phyloP scores from a whole-genome alignment of 2,113 vertebrate genomes.

The Chamaea fasciata region DNA sequence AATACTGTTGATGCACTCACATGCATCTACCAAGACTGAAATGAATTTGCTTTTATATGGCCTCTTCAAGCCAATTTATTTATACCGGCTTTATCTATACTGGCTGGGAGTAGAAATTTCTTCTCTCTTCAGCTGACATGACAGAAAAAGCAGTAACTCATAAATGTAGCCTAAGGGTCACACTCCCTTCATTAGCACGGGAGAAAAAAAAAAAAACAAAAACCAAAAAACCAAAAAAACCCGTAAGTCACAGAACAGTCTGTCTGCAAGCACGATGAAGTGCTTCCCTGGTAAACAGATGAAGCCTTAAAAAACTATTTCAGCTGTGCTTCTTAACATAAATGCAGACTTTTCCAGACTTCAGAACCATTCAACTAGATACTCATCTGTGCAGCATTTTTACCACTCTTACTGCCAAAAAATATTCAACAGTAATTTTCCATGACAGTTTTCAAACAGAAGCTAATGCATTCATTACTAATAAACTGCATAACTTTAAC shows the following conservation, averaged over 20 bases:
- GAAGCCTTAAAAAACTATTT: neutral
- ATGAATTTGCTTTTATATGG: neutral
- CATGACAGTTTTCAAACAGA: neutral
- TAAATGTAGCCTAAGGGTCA: neutral
- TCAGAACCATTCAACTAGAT: neutral
- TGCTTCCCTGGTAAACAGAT: neutral
- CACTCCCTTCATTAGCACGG: neutral
- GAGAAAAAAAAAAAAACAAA: neutral
- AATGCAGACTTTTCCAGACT: neutral
- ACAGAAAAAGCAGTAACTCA: neutral
- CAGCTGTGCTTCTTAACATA: neutral
- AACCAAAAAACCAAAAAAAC: too few relatives aligned
- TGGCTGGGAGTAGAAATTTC: neutral
- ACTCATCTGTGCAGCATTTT: neutral
- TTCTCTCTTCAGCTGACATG: neutral
- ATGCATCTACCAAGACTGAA: neutral
- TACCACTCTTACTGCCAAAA: neutral
- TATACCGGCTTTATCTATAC: neutral
- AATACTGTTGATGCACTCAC: neutral
- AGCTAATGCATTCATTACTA: neutral
- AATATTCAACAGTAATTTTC: neutral
- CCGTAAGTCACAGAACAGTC: neutral
- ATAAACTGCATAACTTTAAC: neutral
- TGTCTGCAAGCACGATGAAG: neutral
- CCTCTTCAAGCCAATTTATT: neutral